These are phyloP conservation scores for Lagothrix lagotricha DNA, from an alignment of 2,797 vertebrate genomes.

Conservation along the genomic window DNA sequence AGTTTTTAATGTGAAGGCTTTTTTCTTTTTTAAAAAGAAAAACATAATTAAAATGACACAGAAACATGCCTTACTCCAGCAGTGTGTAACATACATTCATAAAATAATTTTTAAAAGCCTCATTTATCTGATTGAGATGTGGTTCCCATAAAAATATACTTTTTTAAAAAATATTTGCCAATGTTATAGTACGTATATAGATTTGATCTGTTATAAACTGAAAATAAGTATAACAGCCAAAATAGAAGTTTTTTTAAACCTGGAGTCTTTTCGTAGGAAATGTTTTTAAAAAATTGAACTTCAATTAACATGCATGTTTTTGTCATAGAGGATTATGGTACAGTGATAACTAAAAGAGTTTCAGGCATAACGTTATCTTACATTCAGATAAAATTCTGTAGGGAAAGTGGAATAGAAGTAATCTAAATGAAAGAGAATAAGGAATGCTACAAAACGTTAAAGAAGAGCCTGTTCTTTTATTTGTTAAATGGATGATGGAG, in stretches of 20 bases:
- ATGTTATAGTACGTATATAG: neutral
- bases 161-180: neutral
- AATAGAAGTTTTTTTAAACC: neutral
- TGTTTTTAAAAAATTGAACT: neutral
- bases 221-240: neutral
- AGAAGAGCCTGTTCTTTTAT: constrained; percentile 10
- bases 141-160: neutral
- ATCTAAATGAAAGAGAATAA: constrained; percentile 1
- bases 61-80: neutral
- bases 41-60: constrained; percentile 25
- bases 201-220: neutral
- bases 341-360: neutral
- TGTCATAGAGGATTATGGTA: neutral
- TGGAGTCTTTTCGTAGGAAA: neutral
- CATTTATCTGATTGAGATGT: neutral
- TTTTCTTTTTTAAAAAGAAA: neutral
- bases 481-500: neutral
- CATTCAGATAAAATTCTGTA: constrained; percentile 9
- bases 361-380: constrained; percentile 9
- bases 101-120: neutral
- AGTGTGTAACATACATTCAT: neutral
- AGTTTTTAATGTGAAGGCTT: neutral
- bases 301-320: constrained; percentile 16
- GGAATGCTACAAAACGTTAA: neutral
- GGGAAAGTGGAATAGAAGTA: neutral